These are phyloP conservation scores for Plemyria rubiginata DNA, from an alignment of 2,888 invertebrate genomes.

Conservation along the genomic window DNA sequence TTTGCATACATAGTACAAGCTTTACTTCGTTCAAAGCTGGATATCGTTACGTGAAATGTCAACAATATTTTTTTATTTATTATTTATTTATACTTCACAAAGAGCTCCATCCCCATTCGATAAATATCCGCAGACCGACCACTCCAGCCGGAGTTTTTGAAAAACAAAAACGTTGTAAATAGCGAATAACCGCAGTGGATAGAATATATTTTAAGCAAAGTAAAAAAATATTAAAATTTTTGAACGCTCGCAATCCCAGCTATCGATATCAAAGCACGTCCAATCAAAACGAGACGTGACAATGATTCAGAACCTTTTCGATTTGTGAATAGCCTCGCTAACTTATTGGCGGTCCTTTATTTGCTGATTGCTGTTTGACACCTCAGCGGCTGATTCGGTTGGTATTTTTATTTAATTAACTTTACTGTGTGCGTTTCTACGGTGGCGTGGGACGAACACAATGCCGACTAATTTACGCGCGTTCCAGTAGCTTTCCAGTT, in stretches of 20 bases:
- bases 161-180: slow-evolving; percentile 76
- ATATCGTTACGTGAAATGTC: too few relatives aligned
- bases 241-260: slow-evolving; percentile 76
- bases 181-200: slow-evolving; percentile 73
- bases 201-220: slow-evolving; percentile 77
- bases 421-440: slow-evolving; percentile 36
- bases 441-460: slow-evolving; percentile 57
- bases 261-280: slow-evolving; percentile 84
- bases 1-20: too few relatives aligned
- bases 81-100: slow-evolving; percentile 36
- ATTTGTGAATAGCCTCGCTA: slow-evolving; percentile 77
- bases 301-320: slow-evolving; percentile 81
- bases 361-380: slow-evolving; percentile 81
- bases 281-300: slow-evolving; percentile 83
- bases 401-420: slow-evolving; percentile 66
- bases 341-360: slow-evolving; percentile 82
- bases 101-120: slow-evolving; percentile 53
- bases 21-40: too few relatives aligned
- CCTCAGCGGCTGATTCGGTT: slow-evolving; percentile 68
- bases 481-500: slow-evolving; percentile 64
- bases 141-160: slow-evolving; percentile 56
- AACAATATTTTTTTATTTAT: too few relatives aligned
- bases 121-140: slow-evolving; percentile 57
- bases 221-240: slow-evolving; percentile 77
- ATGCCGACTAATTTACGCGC: slow-evolving; percentile 74